A percentile compares a stretch with the other conserved stretches of the same genome.
These are phyloP conservation scores for Apamea anceps DNA, from an alignment of 2,888 invertebrate genomes.

Conservation along the genomic window DNA sequence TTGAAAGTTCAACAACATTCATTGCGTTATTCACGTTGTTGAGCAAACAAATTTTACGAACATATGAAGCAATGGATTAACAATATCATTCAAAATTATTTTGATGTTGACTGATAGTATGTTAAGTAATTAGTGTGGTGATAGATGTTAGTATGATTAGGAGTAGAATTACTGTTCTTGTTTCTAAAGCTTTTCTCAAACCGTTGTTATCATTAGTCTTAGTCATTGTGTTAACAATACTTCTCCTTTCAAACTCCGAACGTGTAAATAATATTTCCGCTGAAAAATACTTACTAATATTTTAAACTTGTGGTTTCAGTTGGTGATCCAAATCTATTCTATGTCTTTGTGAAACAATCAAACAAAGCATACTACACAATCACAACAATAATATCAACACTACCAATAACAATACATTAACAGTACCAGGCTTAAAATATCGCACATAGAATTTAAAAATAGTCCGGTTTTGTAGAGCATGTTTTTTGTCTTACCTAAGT, in stretches of 20 bases:
- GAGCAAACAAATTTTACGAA: too few species aligned
- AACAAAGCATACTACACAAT: neutral
- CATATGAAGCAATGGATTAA: too few species aligned
- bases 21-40: too few species aligned
- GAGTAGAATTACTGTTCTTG: neutral
- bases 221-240: slow-evolving; percentile 22
- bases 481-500: neutral
- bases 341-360: slow-evolving; percentile 17
- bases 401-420: neutral
- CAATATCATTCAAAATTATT: too few species aligned
- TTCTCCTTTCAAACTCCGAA: slow-evolving; percentile 17
- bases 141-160: neutral
- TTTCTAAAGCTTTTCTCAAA: neutral
- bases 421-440: neutral
- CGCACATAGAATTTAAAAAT: neutral
- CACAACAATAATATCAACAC: slow-evolving; percentile 12
- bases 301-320: neutral
- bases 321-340: slow-evolving; percentile 9
- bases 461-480: neutral
- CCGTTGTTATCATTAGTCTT: slow-evolving; percentile 24
- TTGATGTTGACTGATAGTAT: too few species aligned
- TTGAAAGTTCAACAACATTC: too few species aligned
- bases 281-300: slow-evolving; percentile 5
- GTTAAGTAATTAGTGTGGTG: too few species aligned
- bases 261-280: slow-evolving; percentile 9